Evolutionary conservation across 2,888 invertebrate genomes (phyloP).

Genomic region (Eupeodes latifasciatus): DNA sequence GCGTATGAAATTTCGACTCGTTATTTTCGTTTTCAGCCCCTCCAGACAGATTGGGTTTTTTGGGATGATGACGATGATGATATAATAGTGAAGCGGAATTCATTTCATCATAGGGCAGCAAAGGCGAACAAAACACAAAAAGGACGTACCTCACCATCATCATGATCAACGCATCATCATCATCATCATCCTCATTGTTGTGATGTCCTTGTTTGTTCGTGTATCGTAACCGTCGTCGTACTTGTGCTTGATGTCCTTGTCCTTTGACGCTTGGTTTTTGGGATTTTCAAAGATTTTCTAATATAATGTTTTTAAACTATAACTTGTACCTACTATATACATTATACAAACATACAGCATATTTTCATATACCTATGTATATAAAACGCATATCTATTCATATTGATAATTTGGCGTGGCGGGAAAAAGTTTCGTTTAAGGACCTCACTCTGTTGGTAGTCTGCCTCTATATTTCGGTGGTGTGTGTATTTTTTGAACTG

Average conservation of each 20-base stretch:
- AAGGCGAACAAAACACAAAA: constrained; percentile 31
- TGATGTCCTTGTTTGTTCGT: background rate
- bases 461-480: background rate
- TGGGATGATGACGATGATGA: constrained; percentile 50
- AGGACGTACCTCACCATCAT: constrained; percentile 54
- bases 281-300: constrained; percentile 67
- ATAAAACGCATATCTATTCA: background rate
- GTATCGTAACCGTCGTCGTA: background rate
- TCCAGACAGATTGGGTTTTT: constrained; percentile 72
- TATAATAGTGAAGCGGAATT: constrained; percentile 44
- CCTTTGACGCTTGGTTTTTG: constrained; percentile 33
- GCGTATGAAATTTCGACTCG: constrained; percentile 55
- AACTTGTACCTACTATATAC: background rate
- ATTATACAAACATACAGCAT: too few species aligned
- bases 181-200: too few species aligned
- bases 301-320: constrained; percentile 31
- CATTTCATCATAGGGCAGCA: background rate
- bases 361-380: too few species aligned
- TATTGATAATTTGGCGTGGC: constrained; percentile 64
- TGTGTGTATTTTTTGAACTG: constrained; percentile 70
- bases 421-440: constrained; percentile 70
- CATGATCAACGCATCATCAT: background rate
- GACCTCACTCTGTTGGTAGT: constrained; percentile 15
- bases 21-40: constrained; percentile 60
- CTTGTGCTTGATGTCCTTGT: constrained; percentile 24